Base-by-base conservation (phyloP, 1,140 invertebrate species). In the Babylonia areolata region DNA sequence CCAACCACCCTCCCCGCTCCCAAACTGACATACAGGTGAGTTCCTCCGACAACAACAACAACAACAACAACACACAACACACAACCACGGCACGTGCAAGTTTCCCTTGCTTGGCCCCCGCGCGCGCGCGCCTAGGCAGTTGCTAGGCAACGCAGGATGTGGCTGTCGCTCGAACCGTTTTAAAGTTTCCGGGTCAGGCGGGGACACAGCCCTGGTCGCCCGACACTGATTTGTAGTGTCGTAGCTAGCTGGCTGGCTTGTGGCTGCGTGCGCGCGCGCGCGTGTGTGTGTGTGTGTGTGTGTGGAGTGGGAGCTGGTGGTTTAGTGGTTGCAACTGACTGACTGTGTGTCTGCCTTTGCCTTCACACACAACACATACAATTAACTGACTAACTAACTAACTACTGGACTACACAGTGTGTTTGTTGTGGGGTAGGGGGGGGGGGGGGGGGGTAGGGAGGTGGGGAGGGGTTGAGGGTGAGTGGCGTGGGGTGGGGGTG, bases 121-220 rank as follows among this genome's bases (percentile, higher is more conserved):
- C n/a, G 71, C 31, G 35, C 31, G 31, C 71, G 33, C 71, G 33
- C n/a, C 15, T 3, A 12, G 71, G 31, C 31, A n/a, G 31, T 73
- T 73, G 33, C 71, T 35, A 73, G 71, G 71, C 71, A 73, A 73
- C 71, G 33, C 71, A 73, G 71, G 71, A 73, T 73, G 71, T 73
- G 35, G 71, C 71, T 73, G 71, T 73, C 71, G 71, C 71, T 1
- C 71, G 71, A 73, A 31, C 71, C 33, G 71, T 31, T 12, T 31
- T 31, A 73, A 35, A 35, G 71, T 31, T 73, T 73, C 71, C 71
- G 71, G 71, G 71, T 73, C 71, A 73, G 31, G 12, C 0, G n/a
- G 71, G 71, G 71, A 35, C 71, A 73, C 6, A 6, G 33, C 35
- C 71, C 6, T 9, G 71, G 71, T 6, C 9, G 46, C 2, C n/a